These are phyloP conservation scores for Paramormyrops kingsleyae DNA, from an alignment of 2,113 vertebrate genomes.

Conservation along the genomic window DNA sequence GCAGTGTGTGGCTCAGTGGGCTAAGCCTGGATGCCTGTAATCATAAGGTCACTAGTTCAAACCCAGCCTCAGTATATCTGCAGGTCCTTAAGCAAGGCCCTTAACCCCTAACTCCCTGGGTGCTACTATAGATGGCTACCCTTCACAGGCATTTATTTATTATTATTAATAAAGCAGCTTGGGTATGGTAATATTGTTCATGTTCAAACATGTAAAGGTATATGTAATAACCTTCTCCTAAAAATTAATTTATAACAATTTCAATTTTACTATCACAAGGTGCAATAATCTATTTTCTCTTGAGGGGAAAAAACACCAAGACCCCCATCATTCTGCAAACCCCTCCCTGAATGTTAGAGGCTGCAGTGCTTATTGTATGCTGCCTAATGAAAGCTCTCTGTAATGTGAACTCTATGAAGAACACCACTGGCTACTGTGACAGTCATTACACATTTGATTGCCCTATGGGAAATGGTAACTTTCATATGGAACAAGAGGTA, in stretches of 20 bases:
- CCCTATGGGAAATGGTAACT: conserved; percentile 36
- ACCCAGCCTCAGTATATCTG: too few species aligned
- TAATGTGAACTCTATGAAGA: neutral
- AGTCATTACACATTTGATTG: neutral
- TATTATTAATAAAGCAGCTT: neutral
- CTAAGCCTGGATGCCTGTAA: too few species aligned
- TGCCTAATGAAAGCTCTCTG: too few species aligned
- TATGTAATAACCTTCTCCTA: neutral
- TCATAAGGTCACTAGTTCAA: too few species aligned
- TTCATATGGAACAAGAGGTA: conserved; percentile 30
- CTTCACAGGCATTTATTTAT: too few species aligned
- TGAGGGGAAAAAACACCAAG: neutral
- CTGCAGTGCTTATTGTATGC: neutral
- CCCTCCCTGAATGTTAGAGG: neutral
- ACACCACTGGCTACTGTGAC: neutral
- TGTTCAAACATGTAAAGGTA: neutral
- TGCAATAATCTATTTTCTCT: neutral
- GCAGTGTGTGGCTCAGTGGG: too few species aligned
- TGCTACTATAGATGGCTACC: too few species aligned
- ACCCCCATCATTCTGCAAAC: neutral
- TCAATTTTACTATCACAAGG: neutral
- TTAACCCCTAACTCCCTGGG: too few species aligned
- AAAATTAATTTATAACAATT: neutral
- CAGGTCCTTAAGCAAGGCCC: too few species aligned
- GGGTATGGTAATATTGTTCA: neutral